Conservation (phyloP, 2,113 vertebrate species). For the Eretmochelys imbricata region DNA sequence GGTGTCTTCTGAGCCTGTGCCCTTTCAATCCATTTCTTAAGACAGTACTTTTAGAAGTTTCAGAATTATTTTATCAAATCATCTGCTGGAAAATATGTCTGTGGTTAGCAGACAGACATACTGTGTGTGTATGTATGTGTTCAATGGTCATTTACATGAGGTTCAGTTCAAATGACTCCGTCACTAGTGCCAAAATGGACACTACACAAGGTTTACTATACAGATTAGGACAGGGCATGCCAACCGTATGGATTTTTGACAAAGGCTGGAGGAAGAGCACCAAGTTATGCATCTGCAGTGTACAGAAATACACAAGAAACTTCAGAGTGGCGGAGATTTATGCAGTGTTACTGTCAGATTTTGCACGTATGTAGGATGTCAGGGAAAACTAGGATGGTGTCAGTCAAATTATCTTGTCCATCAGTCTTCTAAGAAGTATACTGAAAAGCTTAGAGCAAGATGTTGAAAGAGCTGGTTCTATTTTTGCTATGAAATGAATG, state of each 20-base stretch:
- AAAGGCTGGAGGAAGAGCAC: not conserved
- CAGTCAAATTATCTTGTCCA: slow-evolving; percentile 67
- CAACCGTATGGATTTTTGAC: not conserved
- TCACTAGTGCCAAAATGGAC: not conserved
- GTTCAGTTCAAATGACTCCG: not conserved
- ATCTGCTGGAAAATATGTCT: not conserved
- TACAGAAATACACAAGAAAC: not conserved
- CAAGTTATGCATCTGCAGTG: not conserved
- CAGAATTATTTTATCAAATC: not conserved
- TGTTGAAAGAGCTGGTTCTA: slow-evolving; percentile 56
- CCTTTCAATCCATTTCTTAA: not conserved
- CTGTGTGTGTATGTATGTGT: not conserved
- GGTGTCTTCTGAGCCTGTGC: not conserved
- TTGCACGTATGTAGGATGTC: not conserved
- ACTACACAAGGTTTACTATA: not conserved
- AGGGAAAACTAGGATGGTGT: slow-evolving; percentile 57
- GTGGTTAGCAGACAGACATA: not conserved
- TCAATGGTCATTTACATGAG: not conserved
- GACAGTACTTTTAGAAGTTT: not conserved
- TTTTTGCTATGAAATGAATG: slow-evolving; percentile 61
- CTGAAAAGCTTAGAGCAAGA: slow-evolving; percentile 57
- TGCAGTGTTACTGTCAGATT: slow-evolving; percentile 42
- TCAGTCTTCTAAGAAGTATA: slow-evolving; percentile 57
- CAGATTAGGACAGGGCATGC: not conserved
- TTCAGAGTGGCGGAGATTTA: not conserved